Base-by-base conservation (phyloP, 35 echinoderm and acorn worm species). In the Ptychodera flava region DNA sequence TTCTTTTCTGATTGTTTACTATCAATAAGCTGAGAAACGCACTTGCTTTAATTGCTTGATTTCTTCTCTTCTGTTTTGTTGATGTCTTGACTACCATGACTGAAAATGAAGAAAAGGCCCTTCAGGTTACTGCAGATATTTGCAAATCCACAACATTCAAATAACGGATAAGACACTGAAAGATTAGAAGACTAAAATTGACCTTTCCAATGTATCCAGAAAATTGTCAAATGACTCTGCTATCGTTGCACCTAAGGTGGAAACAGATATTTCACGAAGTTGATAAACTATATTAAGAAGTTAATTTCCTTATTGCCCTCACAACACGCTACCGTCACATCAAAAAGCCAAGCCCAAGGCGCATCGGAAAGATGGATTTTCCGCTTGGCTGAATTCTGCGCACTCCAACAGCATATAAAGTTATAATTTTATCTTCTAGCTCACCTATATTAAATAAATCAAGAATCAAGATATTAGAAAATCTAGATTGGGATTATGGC, bases 271-370 rank as follows among this genome's bases (percentile, higher is more conserved):
- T 64, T 64, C 45, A 12, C 45, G 6, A 64, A 64, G 45, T 64
- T 64, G 45, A 64, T 64, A 64, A 64, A 64, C 45, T 64, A 22
- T 64, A 64, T 64, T 64, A 64, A 64, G 45, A 64, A 64, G 45
- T 64, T 64, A 64, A 64, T 64, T 64, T 64, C 45, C 45, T 64
- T 64, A 64, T 64, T 64, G 45, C 45, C 45, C 45, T 64, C 45
- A 64, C 45, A 22, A 64, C 45, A 64, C 45, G 45, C 45, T 22
- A 64, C 45, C 22, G 45, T 22, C 45, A 64, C 45, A 64, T 64
- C 45, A 64, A 64, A 64, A 64, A 64, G 45, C 45, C 45, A 22
- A 64, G 45, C 45, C 45, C 22, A 64, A 64, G 45, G 45, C 45
- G 22, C 45, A 64, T 64, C 45, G 45, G 45, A 64, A 64, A 64